phyloP scores from a whole-genome alignment of 2,888 invertebrate genomes.

The Phymatocera aterrima region DNA sequence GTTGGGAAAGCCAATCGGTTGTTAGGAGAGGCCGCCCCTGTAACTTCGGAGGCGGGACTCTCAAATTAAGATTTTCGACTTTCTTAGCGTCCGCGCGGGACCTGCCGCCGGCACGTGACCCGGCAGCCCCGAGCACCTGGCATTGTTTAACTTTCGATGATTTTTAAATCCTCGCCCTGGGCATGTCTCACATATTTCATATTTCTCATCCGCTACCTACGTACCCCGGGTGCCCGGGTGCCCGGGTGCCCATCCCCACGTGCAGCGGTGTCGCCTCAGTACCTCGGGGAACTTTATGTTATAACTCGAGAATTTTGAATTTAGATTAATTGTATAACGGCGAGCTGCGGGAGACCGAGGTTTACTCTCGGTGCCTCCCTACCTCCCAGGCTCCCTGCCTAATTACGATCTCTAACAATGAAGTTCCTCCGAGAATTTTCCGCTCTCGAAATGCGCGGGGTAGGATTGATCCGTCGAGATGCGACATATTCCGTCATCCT shows the following conservation, averaged over 20 bases:
- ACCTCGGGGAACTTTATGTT: background rate
- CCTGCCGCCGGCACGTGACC: conserved; percentile 39
- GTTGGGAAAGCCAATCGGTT: conserved; percentile 66
- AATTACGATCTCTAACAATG: conserved; percentile 18
- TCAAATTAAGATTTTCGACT: conserved; percentile 74
- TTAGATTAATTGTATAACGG: conserved; percentile 26
- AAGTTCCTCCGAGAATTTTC: conserved; percentile 13
- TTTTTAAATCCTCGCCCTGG: conserved; percentile 35
- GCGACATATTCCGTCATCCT: background rate
- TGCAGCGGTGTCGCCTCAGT: no score
- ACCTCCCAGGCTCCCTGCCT: no score
- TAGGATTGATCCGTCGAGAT: background rate
- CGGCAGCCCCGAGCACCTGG: conserved; percentile 29
- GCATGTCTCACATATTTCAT: conserved; percentile 32
- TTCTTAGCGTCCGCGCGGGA: conserved; percentile 57
- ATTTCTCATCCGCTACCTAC: background rate
- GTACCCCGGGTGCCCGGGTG: background rate
- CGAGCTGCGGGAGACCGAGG: conserved; percentile 1
- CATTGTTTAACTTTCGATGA: conserved; percentile 43
- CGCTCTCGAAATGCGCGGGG: background rate
- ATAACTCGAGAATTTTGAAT: conserved; percentile 30
- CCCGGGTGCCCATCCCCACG: no score
- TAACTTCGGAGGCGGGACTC: conserved; percentile 65
- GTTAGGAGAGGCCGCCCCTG: conserved; percentile 64
- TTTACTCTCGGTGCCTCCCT: conserved; percentile 16